Evolutionary conservation across 2,888 invertebrate species (phyloP).

Genomic region (Cephus rjabovi): DNA sequence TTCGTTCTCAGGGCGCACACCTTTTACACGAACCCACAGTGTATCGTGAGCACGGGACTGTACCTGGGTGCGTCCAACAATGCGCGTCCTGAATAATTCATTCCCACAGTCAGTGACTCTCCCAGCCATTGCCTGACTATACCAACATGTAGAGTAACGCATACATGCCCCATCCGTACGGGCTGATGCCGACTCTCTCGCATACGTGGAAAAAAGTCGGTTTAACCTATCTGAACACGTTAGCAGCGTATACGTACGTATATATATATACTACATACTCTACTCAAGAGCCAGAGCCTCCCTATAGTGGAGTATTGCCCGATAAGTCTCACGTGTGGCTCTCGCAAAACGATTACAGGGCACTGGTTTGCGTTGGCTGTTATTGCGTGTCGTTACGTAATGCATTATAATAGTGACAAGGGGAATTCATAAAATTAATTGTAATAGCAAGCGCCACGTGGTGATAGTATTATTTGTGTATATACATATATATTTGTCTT

Average conservation of each 20-base stretch:
- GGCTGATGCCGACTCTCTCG: background rate
- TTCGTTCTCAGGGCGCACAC: slow-evolving; percentile 56
- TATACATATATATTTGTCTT: background rate
- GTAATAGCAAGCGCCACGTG: background rate
- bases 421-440: background rate
- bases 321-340: background rate
- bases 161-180: background rate
- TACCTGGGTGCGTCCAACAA: slow-evolving; percentile 62
- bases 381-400: background rate
- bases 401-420: background rate
- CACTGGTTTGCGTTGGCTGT: background rate
- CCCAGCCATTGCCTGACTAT: background rate
- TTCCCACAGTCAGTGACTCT: slow-evolving; percentile 31
- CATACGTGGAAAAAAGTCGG: background rate
- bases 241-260: background rate
- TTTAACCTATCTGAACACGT: background rate
- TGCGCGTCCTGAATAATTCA: slow-evolving; percentile 60
- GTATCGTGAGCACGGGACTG: slow-evolving; percentile 25
- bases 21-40: background rate
- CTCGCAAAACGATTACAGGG: background rate
- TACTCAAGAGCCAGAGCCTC: background rate
- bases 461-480: background rate
- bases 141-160: background rate
- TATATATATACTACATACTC: background rate
- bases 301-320: background rate